These are phyloP conservation scores for Arbacia lixula DNA, from an alignment of 53 echinoderm and acorn worm species.

Conservation along the genomic window DNA sequence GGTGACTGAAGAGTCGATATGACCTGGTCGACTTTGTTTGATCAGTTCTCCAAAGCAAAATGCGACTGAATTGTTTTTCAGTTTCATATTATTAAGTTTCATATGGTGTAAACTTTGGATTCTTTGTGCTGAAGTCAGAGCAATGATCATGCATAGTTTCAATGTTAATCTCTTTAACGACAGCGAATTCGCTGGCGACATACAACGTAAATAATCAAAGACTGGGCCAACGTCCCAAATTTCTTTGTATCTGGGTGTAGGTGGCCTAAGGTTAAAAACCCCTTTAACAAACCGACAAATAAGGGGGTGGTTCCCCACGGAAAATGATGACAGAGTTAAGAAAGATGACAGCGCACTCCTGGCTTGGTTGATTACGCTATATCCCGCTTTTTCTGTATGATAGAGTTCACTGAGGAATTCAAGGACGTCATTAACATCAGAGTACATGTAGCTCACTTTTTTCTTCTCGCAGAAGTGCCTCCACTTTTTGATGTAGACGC, in stretches of 20 bases:
- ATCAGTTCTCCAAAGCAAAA: constrained; percentile 2
- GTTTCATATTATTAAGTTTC: constrained; percentile 16
- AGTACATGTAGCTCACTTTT: not conserved
- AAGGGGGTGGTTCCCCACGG: constrained; percentile 28
- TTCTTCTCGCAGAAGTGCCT: constrained; percentile 24
- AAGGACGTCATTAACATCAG: constrained; percentile 14
- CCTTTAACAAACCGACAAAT: constrained; percentile 40
- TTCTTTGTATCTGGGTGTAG: constrained; percentile 23
- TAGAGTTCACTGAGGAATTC: constrained; percentile 45
- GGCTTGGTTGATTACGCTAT: constrained; percentile 49
- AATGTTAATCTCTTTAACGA: constrained; percentile 1
- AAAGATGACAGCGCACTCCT: constrained; percentile 40
- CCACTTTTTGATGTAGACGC: constrained; percentile 39
- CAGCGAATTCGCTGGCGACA: not conserved
- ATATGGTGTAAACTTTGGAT: constrained; percentile 26
- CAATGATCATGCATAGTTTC: constrained; percentile 41
- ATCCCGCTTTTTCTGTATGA: constrained; percentile 1
- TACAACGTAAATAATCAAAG: constrained; percentile 12
- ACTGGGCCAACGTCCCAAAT: constrained; percentile 54
- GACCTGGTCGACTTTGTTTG: constrained; percentile 60
- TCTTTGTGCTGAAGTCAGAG: constrained; percentile 40
- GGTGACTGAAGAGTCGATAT: constrained; percentile 7
- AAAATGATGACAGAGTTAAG: not conserved
- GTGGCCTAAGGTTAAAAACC: constrained; percentile 27
- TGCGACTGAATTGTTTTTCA: not conserved